phyloP scores from a whole-genome alignment of 2,888 invertebrate species.

The Norana najaformis region DNA sequence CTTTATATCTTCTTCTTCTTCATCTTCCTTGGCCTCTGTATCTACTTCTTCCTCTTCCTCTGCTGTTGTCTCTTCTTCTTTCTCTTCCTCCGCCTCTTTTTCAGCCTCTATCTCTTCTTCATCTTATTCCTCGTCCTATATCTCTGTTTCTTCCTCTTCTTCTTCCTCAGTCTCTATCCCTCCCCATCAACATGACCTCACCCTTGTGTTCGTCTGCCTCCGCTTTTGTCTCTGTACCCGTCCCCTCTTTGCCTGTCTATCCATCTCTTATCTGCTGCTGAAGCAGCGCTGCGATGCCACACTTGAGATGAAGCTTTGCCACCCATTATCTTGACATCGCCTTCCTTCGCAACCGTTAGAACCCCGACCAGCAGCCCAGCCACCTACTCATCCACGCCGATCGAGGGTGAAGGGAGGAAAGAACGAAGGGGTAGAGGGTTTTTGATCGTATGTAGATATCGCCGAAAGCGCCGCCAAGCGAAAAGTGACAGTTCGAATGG shows the following conservation, averaged over 20 bases:
- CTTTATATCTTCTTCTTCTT: neutral
- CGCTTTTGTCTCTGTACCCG: neutral
- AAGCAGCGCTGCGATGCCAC: neutral
- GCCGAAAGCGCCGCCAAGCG: neutral
- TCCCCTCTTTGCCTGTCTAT: neutral
- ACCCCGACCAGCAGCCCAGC: neutral
- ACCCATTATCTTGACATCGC: neutral
- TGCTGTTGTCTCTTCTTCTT: neutral
- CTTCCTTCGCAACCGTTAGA: neutral
- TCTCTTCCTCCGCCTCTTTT: neutral
- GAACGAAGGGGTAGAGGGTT: neutral
- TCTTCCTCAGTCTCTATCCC: neutral
- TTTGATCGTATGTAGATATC: constrained; percentile 1
- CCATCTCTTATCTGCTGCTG: neutral
- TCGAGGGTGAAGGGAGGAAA: neutral
- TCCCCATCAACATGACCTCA: too few relatives aligned
- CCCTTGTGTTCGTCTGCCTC: neutral
- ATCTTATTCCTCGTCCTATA: neutral
- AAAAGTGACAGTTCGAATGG: neutral
- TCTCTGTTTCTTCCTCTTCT: neutral
- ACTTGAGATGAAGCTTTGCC: neutral
- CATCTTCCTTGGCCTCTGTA: neutral
- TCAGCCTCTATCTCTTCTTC: neutral
- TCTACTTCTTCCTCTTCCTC: neutral
- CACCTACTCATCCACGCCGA: neutral